Base-by-base conservation (phyloP, 2,888 invertebrate species). In the Smittia sp. region DNA sequence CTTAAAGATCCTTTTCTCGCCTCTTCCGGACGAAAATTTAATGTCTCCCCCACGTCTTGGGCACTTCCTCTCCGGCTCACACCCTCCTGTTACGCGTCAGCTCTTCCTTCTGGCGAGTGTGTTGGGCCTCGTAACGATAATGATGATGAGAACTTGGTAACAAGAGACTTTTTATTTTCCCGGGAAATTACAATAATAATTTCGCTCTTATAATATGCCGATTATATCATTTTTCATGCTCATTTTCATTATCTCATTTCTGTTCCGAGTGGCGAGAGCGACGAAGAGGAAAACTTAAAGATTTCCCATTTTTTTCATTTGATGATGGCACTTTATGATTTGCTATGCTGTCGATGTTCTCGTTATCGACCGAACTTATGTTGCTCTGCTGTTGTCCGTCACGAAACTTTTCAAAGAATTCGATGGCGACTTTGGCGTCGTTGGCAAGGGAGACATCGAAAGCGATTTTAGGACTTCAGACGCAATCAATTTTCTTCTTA, bases 191-290 rank as follows among this genome's bases (percentile, higher is more conserved):
- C 72, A 63, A 27, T 63, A 63, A 63, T 63, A 63, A 63, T 63
- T 63, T 63, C 20, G 25, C 27, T 63, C 63, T 63, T 27, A 27
- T 18, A 24, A 63, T 25, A 27, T 39, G 20, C 38, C 72, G 72
- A 72, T 72, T 72, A 62, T 72, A 62, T 72, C 72, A 72, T 72
- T 72, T 72, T 72, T 72, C 72, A 72, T 72, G 58, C 62, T 54
- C 24, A 20, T 18, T 72, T 72, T 72, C 62, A 72, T 72, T 72
- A 72, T 72, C 62, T 72, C 46, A 11, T 46, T 46, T 13, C 46
- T 46, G 46, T n/a, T 46, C 32, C 46, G 46, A 32, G 32, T 32
- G 46, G 15, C 11, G n/a, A 11, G 46, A 46, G n/a, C 6, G 46
- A n/a, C 9, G 3, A n/a, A 46, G 46, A 11, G 46, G 11, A 11